phyloP scores from a whole-genome alignment of 2,888 invertebrate species.

The Campoplex nolae region DNA sequence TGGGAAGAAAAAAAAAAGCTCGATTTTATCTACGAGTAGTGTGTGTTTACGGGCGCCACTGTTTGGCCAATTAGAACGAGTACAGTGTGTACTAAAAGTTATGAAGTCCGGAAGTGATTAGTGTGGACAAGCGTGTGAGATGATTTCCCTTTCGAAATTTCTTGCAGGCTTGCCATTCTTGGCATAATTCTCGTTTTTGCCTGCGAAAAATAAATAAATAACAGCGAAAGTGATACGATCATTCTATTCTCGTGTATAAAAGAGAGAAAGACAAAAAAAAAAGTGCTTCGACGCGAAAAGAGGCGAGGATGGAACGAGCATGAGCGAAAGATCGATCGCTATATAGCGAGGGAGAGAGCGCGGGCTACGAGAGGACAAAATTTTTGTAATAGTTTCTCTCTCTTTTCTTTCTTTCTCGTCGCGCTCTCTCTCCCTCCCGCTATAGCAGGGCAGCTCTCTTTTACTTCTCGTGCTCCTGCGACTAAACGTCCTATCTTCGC shows the following conservation, averaged over 20 bases:
- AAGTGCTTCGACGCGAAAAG: slow-evolving; percentile 39
- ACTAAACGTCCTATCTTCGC: slow-evolving; percentile 25
- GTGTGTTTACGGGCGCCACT: background rate
- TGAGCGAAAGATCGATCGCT: slow-evolving; percentile 66
- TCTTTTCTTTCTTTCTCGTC: background rate
- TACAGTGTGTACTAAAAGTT: slow-evolving; percentile 16
- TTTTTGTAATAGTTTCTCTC: slow-evolving; percentile 36
- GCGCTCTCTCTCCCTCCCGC: slow-evolving; percentile 14
- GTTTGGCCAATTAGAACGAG: background rate
- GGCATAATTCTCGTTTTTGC: background rate
- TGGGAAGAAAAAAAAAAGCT: background rate
- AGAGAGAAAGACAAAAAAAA: slow-evolving; percentile 11
- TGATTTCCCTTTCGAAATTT: background rate
- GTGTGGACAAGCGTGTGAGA: slow-evolving; percentile 4
- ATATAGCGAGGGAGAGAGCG: slow-evolving; percentile 53
- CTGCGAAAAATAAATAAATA: background rate
- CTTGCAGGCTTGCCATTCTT: background rate
- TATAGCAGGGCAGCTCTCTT: slow-evolving; percentile 22
- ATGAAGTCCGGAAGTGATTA: slow-evolving; percentile 24
- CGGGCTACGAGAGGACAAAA: slow-evolving; percentile 51
- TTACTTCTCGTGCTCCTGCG: slow-evolving; percentile 35
- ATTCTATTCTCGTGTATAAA: background rate
- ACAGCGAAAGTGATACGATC: background rate
- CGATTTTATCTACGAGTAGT: background rate
- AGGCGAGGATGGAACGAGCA: slow-evolving; percentile 58